Evolutionary conservation across 2,113 vertebrate genomes (phyloP), one percentile per base, ranked within the genome.

Genomic region (Corapipo altera): DNA sequence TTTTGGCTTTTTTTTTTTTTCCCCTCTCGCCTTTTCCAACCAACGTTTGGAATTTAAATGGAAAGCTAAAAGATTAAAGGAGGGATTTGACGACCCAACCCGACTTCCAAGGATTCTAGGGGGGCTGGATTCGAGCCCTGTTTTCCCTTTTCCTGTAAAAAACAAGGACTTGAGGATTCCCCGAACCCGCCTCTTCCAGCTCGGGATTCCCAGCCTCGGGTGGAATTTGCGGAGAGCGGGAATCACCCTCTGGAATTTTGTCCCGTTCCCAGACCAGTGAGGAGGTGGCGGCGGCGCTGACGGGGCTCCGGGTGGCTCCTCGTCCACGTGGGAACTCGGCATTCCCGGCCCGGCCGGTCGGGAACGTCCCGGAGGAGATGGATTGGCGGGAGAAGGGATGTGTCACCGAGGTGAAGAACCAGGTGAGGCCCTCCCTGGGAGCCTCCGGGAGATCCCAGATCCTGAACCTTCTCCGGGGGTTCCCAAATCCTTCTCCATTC

Each of bases 351-450:
- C 91, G 5, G 5, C n/a, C 97, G 3, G n/a, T 35, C 7, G 4
- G 57, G 1, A 32, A 15, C 3, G 2, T 97, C 48, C 99, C 98
- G 0, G 88, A 91, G 16, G 95, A 78, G 11, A 12, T 99, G 83
- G 98, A 99, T 97, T 99, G 99, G 99, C 96, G 98, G 93, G 96
- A 97, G 48, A 89, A 80, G 7, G 98, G 98, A 1, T 97, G 98
- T 7, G 99, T 99, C 70, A 98, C 98, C 2, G 88, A 98, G 0
- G 98, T 99, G 57, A 98, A 98, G 95, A 98, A 98, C 91, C 99
- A 99, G 98, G 99, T 39, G 95, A 57, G 59, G 19, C 6, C 16
- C 32, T 1, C 23, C 12, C 13, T 4, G 2, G 1, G 15, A 17
- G 2, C 23, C 12, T 2, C 10, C 15, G 0, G 2, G 0, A 1